Percentiles rank a stretch among this genome's conserved stretches.
phyloP scores from a whole-genome alignment of 1,140 invertebrate genomes.

The Pentalonia nigronervosa region DNA sequence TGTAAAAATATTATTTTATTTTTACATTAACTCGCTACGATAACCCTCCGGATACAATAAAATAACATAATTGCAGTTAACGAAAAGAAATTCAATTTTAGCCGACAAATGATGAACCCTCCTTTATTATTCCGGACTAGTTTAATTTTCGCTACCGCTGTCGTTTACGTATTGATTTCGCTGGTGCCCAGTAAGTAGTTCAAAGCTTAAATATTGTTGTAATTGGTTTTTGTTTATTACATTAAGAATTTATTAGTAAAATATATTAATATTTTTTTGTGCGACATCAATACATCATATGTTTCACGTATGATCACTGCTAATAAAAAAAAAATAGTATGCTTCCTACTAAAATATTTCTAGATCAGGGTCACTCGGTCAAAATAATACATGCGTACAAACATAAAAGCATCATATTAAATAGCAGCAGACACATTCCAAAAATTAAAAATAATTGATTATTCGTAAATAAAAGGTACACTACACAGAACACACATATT shows the following conservation, averaged over 20 bases:
- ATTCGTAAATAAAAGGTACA: not conserved
- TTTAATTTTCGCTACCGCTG: not conserved
- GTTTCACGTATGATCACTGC: not conserved
- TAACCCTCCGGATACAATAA: not conserved
- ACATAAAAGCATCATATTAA: not conserved
- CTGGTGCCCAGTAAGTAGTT: constrained; percentile 11
- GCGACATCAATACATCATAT: not conserved
- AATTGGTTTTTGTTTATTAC: not conserved
- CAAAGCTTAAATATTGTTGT: not conserved
- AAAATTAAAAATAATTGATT: not conserved
- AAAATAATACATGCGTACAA: not conserved
- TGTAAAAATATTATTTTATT: constrained; percentile 14
- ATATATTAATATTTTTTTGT: not conserved
- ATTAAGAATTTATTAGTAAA: not conserved
- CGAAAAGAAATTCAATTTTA: not conserved
- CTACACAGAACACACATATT: not conserved
- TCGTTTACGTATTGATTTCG: not conserved
- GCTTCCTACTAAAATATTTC: not conserved
- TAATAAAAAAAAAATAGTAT: not conserved
- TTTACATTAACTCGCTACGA: not conserved
- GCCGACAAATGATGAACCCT: not conserved
- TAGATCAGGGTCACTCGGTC: not conserved
- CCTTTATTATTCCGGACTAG: not conserved
- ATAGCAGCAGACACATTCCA: not conserved
- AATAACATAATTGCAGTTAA: not conserved